phyloP scores from a whole-genome alignment of 92 coral and sea anemone species.

The Zoanthus gigantus region DNA sequence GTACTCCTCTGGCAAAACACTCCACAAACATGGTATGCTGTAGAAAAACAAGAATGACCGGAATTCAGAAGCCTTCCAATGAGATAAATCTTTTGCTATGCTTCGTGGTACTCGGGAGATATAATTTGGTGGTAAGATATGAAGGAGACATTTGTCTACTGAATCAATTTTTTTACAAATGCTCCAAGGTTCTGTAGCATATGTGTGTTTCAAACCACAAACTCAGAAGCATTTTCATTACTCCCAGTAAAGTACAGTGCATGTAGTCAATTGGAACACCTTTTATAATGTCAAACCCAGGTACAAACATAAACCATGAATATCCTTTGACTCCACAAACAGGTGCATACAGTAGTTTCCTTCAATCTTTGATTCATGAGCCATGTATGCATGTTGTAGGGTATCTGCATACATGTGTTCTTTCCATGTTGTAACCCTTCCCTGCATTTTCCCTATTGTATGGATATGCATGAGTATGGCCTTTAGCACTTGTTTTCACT shows the following conservation, averaged over 20 bases:
- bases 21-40: constrained; percentile 57
- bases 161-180: background rate
- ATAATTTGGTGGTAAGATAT: constrained; percentile 12
- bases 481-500: background rate
- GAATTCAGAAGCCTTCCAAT: constrained; percentile 62
- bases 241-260: constrained; percentile 75
- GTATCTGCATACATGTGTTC: background rate
- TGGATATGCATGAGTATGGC: background rate
- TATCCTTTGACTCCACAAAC: constrained; percentile 64
- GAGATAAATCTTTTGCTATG: constrained; percentile 42
- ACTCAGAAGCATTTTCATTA: background rate
- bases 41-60: constrained; percentile 54
- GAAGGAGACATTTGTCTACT: background rate
- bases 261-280: constrained; percentile 58
- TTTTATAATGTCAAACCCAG: background rate
- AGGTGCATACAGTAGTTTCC: background rate
- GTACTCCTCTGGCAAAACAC: constrained; percentile 51
- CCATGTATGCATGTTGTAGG: background rate
- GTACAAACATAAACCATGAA: constrained; percentile 12
- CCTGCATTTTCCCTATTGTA: background rate
- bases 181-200: background rate
- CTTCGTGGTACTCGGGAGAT: constrained; percentile 47
- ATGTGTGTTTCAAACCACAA: background rate
- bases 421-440: background rate
- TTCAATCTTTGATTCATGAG: background rate